Conservation (phyloP, 2,888 invertebrate species). For the Schizotus pectinicornis region DNA sequence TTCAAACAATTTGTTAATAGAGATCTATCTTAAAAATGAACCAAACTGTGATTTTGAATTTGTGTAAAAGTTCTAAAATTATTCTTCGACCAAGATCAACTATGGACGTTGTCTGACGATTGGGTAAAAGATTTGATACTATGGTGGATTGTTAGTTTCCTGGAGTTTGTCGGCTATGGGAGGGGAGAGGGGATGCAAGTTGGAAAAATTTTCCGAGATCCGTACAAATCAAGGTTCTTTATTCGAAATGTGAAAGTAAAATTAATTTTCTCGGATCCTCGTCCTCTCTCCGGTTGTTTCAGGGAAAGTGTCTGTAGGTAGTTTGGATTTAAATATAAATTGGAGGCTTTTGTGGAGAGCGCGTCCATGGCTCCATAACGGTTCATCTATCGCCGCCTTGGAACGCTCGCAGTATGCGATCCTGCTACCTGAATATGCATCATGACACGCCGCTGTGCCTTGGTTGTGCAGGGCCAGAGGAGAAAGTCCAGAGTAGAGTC, state of each 20-base stretch:
- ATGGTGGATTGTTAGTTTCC: slow-evolving; percentile 2
- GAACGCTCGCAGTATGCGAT: slow-evolving; percentile 23
- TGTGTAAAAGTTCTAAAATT: too few species aligned
- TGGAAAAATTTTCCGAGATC: background rate
- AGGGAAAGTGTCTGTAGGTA: background rate
- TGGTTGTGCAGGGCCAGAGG: slow-evolving; percentile 31
- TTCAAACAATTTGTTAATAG: too few species aligned
- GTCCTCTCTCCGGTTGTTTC: background rate
- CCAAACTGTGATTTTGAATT: too few species aligned
- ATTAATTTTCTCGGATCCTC: background rate
- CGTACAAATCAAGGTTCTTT: background rate
- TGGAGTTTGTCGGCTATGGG: slow-evolving; percentile 1
- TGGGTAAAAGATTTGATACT: too few species aligned
- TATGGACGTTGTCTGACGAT: too few species aligned
- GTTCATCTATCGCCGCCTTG: too few species aligned
- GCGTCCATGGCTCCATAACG: background rate
- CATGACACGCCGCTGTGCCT: slow-evolving; percentile 40
- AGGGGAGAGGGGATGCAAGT: background rate
- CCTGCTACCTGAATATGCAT: slow-evolving; percentile 44
- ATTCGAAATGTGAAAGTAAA: background rate
- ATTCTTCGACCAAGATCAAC: too few species aligned
- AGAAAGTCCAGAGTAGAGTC: slow-evolving; percentile 51
- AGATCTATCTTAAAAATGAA: too few species aligned
- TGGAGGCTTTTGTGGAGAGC: background rate
- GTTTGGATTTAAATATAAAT: background rate